A percentile compares a stretch with the other conserved stretches of the same genome.
Conservation (phyloP, 2,888 invertebrate species). For the Nudaria mundana region DNA sequence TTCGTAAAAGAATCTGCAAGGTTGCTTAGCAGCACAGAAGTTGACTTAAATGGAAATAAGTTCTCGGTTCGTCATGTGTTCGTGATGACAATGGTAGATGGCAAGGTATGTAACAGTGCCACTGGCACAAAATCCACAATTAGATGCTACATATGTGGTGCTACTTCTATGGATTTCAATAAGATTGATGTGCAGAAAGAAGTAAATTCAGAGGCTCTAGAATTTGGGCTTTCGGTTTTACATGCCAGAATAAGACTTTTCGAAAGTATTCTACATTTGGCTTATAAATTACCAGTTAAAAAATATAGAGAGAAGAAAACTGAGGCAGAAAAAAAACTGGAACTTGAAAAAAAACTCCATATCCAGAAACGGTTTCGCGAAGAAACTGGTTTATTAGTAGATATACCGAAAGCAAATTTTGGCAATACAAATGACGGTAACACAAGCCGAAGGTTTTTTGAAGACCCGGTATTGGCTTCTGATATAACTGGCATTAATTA, state of each 20-base stretch:
- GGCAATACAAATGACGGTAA: too few species aligned
- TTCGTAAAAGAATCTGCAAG: constrained; percentile 8
- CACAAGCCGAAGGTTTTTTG: too few species aligned
- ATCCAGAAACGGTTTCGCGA: too few species aligned
- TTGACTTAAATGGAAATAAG: neutral
- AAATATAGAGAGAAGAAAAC: constrained; percentile 1
- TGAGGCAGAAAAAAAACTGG: neutral
- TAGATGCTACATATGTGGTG: constrained; percentile 7
- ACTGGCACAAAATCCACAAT: constrained; percentile 5
- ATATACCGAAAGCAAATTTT: too few species aligned
- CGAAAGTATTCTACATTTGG: constrained; percentile 5
- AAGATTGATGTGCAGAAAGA: neutral
- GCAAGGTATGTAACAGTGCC: constrained; percentile 9
- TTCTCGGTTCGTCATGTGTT: neutral
- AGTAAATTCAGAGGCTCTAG: neutral
- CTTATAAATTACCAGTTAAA: constrained; percentile 5
- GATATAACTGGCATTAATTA: too few species aligned
- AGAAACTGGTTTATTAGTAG: too few species aligned
- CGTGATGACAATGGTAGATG: constrained; percentile 16
- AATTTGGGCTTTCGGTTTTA: constrained; percentile 5
- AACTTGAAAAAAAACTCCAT: neutral
- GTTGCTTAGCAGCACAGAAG: neutral
- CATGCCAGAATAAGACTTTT: constrained; percentile 7
- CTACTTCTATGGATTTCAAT: too few species aligned
- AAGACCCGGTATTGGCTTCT: too few species aligned